Evolutionary conservation across 2,113 vertebrate genomes (phyloP).

Genomic region (Cygnus atratus): DNA sequence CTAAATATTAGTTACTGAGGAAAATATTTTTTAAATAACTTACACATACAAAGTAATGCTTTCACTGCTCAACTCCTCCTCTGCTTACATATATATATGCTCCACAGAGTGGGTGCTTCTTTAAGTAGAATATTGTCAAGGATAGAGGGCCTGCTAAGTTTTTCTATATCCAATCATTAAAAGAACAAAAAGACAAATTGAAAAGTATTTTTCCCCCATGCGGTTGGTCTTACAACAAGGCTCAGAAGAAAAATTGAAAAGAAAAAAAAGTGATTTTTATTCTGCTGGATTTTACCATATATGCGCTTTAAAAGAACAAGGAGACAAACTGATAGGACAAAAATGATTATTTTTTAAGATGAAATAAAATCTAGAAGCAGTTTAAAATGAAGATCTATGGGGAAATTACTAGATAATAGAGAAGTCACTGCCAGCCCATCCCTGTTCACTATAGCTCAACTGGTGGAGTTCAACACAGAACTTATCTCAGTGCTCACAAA

Average conservation of each 20-base stretch:
- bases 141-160: not conserved
- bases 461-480: not conserved
- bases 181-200: not conserved
- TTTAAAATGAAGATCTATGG: not conserved
- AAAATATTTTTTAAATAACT: not conserved
- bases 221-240: not conserved
- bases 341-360: not conserved
- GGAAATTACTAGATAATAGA: not conserved
- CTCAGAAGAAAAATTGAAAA: not conserved
- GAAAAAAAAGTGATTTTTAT: not conserved
- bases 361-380: not conserved
- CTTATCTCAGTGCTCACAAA: not conserved
- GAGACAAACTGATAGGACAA: not conserved
- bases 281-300: not conserved
- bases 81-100: accelerated
- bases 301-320: not conserved
- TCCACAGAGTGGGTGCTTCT: not conserved
- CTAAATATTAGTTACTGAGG: not conserved
- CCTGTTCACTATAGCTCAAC: not conserved
- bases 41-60: accelerated
- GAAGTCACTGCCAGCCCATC: not conserved
- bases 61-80: not conserved
- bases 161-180: not conserved
- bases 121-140: not conserved
- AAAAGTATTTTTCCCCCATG: not conserved